A percentile compares a stretch with the other conserved stretches of the same genome.
phyloP scores from a whole-genome alignment of 2,113 vertebrate species.

The Salminus brasiliensis region DNA sequence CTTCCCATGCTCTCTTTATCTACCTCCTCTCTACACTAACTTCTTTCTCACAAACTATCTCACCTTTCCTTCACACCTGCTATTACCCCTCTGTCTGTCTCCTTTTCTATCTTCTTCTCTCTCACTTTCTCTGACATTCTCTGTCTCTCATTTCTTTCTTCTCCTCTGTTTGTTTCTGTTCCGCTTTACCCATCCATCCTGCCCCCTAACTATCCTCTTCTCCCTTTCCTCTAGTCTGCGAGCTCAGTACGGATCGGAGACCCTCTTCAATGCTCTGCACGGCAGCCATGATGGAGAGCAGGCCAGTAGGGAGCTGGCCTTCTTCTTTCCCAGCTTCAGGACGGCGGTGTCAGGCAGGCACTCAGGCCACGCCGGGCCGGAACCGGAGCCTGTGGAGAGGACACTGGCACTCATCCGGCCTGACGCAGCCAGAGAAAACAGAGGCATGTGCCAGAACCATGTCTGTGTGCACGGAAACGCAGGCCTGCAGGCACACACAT shows the following conservation, averaged over 20 bases:
- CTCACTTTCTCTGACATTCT: conserved; percentile 46
- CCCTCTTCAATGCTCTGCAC: conserved; percentile 83
- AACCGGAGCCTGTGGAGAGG: conserved; percentile 70
- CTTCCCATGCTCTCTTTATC: neutral
- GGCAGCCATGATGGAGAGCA: conserved; percentile 78
- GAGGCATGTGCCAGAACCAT: conserved; percentile 73
- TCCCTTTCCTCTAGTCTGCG: conserved; percentile 77
- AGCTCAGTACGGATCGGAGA: conserved; percentile 83
- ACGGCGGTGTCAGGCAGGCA: conserved; percentile 53
- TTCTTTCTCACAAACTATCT: conserved; percentile 55
- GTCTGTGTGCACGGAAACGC: conserved; percentile 40
- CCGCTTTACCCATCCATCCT: conserved; percentile 20
- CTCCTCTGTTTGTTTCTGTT: neutral
- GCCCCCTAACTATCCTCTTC: conserved; percentile 5
- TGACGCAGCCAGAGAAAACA: conserved; percentile 70
- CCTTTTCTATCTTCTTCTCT: neutral
- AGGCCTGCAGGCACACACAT: conserved; percentile 17
- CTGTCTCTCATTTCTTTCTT: conserved; percentile 42
- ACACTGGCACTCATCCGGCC: conserved; percentile 79
- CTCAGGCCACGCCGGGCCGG: conserved; percentile 62
- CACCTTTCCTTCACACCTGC: neutral
- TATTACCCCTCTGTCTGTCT: conserved; percentile 57
- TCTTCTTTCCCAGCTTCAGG: conserved; percentile 84
- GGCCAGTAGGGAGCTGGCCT: conserved; percentile 81
- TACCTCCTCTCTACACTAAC: conserved; percentile 15